Conservation (phyloP, 2,113 vertebrate genomes). For the Pachyramphus minor region DNA sequence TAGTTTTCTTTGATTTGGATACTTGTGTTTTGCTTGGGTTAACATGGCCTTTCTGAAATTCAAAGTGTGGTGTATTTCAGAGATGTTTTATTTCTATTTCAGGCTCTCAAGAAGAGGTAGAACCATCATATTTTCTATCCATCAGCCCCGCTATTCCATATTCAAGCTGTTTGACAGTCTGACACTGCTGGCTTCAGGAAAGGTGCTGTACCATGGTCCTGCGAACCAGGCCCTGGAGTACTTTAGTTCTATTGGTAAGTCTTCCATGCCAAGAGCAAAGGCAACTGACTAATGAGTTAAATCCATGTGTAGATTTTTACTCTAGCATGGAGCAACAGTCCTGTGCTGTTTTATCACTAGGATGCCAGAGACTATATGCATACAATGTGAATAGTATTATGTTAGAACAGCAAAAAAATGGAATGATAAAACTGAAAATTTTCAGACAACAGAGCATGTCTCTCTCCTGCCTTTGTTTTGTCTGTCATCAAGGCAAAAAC, state of each 20-base stretch:
- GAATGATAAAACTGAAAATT: neutral
- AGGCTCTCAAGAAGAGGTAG: conserved; percentile 68
- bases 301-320: neutral
- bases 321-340: neutral
- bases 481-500: neutral
- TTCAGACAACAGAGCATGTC: neutral
- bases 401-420: neutral
- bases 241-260: conserved; percentile 64
- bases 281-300: neutral
- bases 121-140: conserved; percentile 73
- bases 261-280: neutral
- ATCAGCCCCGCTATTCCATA: conserved; percentile 72
- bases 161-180: conserved; percentile 72
- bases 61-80: neutral
- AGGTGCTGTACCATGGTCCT: conserved; percentile 67
- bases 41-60: neutral
- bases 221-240: conserved; percentile 50
- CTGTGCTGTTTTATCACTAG: neutral
- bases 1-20: neutral
- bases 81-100: neutral
- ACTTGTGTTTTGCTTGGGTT: neutral
- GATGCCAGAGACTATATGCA: neutral
- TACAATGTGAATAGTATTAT: neutral
- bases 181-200: conserved; percentile 62
- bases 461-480: neutral